Conservation (phyloP, 2,888 invertebrate genomes). For the Spicauda simplicius region DNA sequence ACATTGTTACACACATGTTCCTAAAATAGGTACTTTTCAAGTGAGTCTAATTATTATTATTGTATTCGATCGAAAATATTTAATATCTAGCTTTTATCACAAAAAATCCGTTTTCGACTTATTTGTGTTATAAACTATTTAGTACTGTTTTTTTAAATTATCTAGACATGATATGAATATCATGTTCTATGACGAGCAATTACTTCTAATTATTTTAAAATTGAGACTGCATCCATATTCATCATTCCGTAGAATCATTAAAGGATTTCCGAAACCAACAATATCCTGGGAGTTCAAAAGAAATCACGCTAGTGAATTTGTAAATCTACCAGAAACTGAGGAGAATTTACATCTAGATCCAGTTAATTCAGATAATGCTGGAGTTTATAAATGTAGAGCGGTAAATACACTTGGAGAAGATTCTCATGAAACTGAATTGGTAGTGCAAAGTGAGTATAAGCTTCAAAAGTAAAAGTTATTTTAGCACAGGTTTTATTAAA, state of each 20-base stretch:
- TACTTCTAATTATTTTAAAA: background rate
- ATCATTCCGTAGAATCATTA: conserved; percentile 3
- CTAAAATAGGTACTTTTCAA: too few relatives aligned
- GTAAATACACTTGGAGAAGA: conserved; percentile 5
- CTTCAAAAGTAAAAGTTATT: too few relatives aligned
- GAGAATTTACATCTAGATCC: background rate
- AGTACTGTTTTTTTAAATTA: too few relatives aligned
- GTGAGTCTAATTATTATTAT: too few relatives aligned
- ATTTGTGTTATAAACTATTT: too few relatives aligned
- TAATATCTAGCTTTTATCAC: too few relatives aligned
- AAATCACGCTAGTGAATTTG: conserved; percentile 1
- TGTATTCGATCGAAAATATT: too few relatives aligned
- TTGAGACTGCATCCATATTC: background rate
- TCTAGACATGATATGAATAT: too few relatives aligned
- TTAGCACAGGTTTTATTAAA: background rate
- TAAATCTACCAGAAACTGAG: background rate
- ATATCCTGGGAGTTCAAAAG: conserved; percentile 13
- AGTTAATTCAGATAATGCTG: conserved; percentile 6
- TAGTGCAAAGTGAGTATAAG: conserved; percentile 2
- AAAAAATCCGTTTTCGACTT: too few relatives aligned
- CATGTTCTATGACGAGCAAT: too few relatives aligned
- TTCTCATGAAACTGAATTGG: conserved; percentile 1
- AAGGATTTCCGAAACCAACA: conserved; percentile 11
- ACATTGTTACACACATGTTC: too few relatives aligned
- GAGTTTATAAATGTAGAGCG: conserved; percentile 9